Base-by-base conservation (phyloP, 2,797 vertebrate genomes). In the Clangula hyemalis region DNA sequence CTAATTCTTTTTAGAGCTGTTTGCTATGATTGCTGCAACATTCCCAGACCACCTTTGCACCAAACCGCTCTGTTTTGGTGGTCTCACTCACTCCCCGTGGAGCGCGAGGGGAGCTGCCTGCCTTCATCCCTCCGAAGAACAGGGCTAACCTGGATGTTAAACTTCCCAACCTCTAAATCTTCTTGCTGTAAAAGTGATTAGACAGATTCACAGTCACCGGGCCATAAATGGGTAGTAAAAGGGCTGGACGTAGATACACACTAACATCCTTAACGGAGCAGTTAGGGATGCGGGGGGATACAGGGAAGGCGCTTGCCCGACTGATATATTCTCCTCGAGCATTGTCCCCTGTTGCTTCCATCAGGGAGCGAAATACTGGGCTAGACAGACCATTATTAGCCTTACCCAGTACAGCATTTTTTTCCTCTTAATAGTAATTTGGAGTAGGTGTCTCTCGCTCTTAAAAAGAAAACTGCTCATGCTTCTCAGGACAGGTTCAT, bases 41-140 rank as follows among this genome's bases (percentile, higher is more conserved):
- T 45, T 70, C 12, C 21, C 36, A 30, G 19, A 28, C 39, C 2
- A 8, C 1, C 61, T 71, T 53, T 54, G 68, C 39, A 45, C 8
- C 0, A 0, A 45, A 11, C 28, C 14, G 6, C 28, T 70, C 25
- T 28, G 17, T 22, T 84, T 32, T 79, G 49, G 11, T 25, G 1
- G 0, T 77, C 30, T 62, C 2, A 0, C 30, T 62, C 2, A 0
- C 2, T 19, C 19, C 7, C 19, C 3, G 1, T 2, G 34, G 53
- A 30, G 34, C 32, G 28, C 24, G 39, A 78, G 14, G 30, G 24
- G 68, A 51, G 14, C n/a, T 61, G 32, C 10, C 22, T 57, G 68
- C 22, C 61, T 39, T 53, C 8, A n/a, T 61, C 47, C 54, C 76
- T 73, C 22, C 24, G 73, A 49, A 62, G 38, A 89, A 10, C 7